Percentiles rank a stretch among this genome's conserved stretches.
phyloP scores from a whole-genome alignment of 1,140 invertebrate genomes.

The Ridgeia piscesae region DNA sequence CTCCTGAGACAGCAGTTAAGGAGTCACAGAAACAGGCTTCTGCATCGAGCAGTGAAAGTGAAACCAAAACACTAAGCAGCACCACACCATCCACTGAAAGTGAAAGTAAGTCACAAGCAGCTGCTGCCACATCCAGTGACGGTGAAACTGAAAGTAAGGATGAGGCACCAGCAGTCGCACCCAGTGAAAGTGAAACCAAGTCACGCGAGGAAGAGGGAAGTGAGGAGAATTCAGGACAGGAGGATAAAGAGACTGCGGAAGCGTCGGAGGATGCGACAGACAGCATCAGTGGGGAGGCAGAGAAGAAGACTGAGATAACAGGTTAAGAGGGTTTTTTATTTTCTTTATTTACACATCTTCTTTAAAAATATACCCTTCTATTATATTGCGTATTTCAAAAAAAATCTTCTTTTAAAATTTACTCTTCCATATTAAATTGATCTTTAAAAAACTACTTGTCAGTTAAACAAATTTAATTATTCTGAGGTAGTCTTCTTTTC shows the following conservation, averaged over 20 bases:
- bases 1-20: neutral
- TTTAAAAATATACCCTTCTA: too few species aligned
- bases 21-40: neutral
- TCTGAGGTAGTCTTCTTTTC: too few species aligned
- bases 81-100: neutral
- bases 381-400: too few species aligned
- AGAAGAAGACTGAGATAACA: neutral
- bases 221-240: conserved; percentile 28
- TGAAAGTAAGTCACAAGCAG: neutral
- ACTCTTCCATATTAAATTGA: too few species aligned
- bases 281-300: neutral
- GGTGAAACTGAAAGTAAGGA: neutral
- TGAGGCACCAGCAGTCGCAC: neutral
- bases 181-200: neutral
- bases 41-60: neutral
- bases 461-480: too few species aligned
- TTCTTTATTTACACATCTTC: too few species aligned
- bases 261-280: neutral
- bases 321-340: neutral
- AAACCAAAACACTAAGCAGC: neutral
- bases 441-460: neutral
- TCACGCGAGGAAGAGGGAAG: conserved; percentile 27
- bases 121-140: neutral
- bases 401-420: too few species aligned
- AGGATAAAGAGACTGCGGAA: neutral